Base-by-base conservation (phyloP, 2,797 vertebrate species). In the Saxicola maurus region DNA sequence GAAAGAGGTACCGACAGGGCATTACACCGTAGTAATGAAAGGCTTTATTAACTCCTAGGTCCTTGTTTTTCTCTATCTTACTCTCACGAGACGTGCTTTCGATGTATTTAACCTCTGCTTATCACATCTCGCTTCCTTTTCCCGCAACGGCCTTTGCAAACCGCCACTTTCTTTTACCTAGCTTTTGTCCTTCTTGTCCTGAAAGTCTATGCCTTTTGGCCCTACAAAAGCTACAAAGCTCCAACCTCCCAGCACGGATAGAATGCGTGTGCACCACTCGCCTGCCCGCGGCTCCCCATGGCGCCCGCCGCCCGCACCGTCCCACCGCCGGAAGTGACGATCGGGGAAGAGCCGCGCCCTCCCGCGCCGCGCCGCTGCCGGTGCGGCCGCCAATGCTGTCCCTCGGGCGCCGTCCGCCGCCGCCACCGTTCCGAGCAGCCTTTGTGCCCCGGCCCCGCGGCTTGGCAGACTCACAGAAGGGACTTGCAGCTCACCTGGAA, bases 311-410 rank as follows among this genome's bases (percentile, higher is more conserved):
- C 38, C 24, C 15, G 35, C 28, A 19, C 38, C 28, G 56, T 5
- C 46, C 9, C 31, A 2, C 65, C 25, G 1, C 10, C 28, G 3
- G 86, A 83, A 80, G 59, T 56, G 48, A 8, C 37, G 16, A 0
- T 2, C 0, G 0, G 4, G 0, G 1, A 1, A 1, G 10, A 1
- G 11, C 23, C 4, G 2, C 12, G 4, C 6, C 3, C 7, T 2
- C 6, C 4, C 9, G 4, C 16, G 1, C 17, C 5, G 15, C 15
- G 17, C 13, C 4, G 13, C 31, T 4, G 9, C 27, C 15, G 25
- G 65, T 77, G 80, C 28, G 1, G 0, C 16, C 4, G 8, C 5
- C 40, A 62, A 23, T 21, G 51, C 17, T 10, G 55, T 10, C 45
- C 57, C 14, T n/a, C 20, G 27, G 14, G 20, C 10, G 11, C 33